Percentiles rank a stretch among this genome's conserved stretches.
phyloP scores from a whole-genome alignment of 2,113 vertebrate species.

The Myxocyprinus asiaticus region DNA sequence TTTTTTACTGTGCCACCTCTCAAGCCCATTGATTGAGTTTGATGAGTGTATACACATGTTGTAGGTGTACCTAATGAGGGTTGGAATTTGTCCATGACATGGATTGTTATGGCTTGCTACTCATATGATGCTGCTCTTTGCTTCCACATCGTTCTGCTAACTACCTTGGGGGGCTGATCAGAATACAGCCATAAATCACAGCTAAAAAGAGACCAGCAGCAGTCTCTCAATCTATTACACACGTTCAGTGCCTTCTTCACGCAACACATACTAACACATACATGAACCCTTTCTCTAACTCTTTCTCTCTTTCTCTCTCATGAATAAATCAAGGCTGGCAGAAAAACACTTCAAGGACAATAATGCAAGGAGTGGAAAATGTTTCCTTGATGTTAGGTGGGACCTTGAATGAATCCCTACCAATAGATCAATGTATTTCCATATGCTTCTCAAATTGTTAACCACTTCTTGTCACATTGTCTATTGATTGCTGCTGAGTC shows the following conservation, averaged over 20 bases:
- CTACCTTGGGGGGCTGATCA: not conserved
- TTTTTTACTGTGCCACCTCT: too few species aligned
- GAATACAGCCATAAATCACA: slow-evolving; percentile 34
- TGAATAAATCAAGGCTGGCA: slow-evolving; percentile 42
- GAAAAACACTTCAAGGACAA: not conserved
- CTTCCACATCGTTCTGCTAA: slow-evolving; percentile 38
- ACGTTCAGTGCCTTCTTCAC: slow-evolving; percentile 2
- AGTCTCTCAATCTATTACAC: slow-evolving; percentile 22
- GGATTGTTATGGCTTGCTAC: not conserved
- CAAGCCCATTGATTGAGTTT: slow-evolving; percentile 1
- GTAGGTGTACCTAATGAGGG: slow-evolving; percentile 15
- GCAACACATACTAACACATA: too few species aligned
- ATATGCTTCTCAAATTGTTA: slow-evolving; percentile 3
- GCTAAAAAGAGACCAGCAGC: slow-evolving; percentile 14
- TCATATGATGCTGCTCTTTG: not conserved
- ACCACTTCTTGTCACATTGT: slow-evolving; percentile 2
- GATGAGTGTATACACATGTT: slow-evolving; percentile 9
- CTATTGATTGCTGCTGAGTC: slow-evolving; percentile 50
- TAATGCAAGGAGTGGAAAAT: not conserved
- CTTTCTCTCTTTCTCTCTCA: not conserved
- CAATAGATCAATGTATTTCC: slow-evolving; percentile 3
- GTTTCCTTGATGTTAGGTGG: not conserved
- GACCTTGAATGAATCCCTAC: not conserved
- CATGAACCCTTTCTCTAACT: too few species aligned
- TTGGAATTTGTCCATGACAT: slow-evolving; percentile 23